Conservation (phyloP, 2,113 vertebrate species). For the Festucalex cinctus region DNA sequence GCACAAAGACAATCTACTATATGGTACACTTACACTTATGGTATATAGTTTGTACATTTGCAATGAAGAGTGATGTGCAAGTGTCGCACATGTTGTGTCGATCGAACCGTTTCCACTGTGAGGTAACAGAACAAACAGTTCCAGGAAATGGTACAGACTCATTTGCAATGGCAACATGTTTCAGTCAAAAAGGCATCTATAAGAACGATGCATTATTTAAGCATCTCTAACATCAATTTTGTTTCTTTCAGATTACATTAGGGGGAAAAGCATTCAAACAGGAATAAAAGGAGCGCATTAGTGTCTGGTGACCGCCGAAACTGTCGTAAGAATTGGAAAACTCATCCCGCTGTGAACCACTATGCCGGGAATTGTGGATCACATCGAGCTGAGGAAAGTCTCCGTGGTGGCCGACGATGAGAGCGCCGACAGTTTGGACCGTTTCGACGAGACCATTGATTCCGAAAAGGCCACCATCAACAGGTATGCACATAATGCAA, state of each 20-base stretch:
- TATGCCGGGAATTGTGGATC: conserved; percentile 76
- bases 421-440: conserved; percentile 82
- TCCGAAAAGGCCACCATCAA: conserved; percentile 81
- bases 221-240: not conserved
- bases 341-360: not conserved
- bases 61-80: not conserved
- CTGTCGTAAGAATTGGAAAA: not conserved
- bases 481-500: conserved; percentile 69
- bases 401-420: conserved; percentile 82
- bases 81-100: conserved; percentile 11
- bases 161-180: conserved; percentile 2
- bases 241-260: not conserved
- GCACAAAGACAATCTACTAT: not conserved
- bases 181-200: conserved; percentile 12
- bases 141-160: conserved; percentile 20
- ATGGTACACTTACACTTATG: not conserved
- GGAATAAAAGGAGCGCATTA: not conserved
- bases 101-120: not conserved
- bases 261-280: not conserved
- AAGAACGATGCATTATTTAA: not conserved
- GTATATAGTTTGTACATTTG: not conserved
- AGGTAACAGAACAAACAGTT: conserved; percentile 26
- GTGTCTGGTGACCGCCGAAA: not conserved
- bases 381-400: conserved; percentile 88
- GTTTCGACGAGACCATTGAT: conserved; percentile 68